Base-by-base conservation (phyloP, 2,797 vertebrate species). In the Sebastes iracundus region DNA sequence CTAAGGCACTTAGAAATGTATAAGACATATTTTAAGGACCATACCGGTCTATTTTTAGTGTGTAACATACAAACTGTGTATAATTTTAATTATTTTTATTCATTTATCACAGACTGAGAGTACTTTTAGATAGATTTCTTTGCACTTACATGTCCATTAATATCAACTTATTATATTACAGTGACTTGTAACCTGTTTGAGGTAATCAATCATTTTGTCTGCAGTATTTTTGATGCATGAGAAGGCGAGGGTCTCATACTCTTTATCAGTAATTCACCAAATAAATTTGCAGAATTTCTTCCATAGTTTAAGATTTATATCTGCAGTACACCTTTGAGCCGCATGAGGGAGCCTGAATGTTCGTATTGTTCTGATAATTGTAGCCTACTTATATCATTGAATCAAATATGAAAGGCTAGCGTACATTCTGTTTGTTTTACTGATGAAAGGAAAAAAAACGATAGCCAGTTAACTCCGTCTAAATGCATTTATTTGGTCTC, bases 391-490 rank as follows among this genome's bases (percentile, higher is more conserved):
- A 16, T 46, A 16, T 1, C 14, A 7, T 18, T 46, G 42, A 46
- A 46, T 46, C 42, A 18, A 46, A 18, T 46, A 46, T 18, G 3
- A 46, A 46, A 46, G 42, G 1, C 42, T 18, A 18, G 42, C 16
- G 16, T 18, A 46, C 42, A 46, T 46, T 46, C 16, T 0, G 16
- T 46, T 46, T 46, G 42, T 46, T 4, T 46, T 46, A 46, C 1
- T 3, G 42, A 46, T 46, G 42, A 46, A 0, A 46, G 42, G 42
- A 46, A 46, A 18, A 12, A 46, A 18, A 46, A 46, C 42, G 7
- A 18, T 0, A 46, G 6, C 42, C 42, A 0, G 16, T 42, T 42
- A 42, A 42, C 38, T 42, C 38, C 14, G 14, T 0, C 6, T 42
- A 42, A 46, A 46, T 46, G 42, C 42, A 18, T 46, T 18, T 46